These are phyloP conservation scores for Galeopterus variegatus DNA, from an alignment of 2,113 vertebrate species.

Conservation along the genomic window DNA sequence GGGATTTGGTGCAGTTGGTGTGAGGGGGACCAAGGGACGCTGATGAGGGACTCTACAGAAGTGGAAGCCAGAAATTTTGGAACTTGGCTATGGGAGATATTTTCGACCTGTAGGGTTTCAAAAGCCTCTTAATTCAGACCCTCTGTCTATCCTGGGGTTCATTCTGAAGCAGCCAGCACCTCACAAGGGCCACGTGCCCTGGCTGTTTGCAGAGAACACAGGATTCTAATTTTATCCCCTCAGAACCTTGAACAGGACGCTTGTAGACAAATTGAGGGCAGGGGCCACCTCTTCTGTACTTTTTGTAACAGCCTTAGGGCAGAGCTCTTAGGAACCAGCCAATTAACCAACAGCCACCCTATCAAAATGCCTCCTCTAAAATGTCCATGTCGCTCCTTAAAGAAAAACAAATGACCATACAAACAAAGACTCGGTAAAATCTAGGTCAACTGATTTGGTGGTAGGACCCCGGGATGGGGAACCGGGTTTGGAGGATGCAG, in stretches of 20 bases:
- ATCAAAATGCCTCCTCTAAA: background rate
- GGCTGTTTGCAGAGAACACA: background rate
- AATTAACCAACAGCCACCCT: background rate
- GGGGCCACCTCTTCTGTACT: background rate
- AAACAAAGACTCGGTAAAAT: background rate
- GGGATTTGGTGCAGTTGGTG: background rate
- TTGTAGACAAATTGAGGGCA: constrained; percentile 38
- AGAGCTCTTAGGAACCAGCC: background rate
- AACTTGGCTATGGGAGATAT: background rate
- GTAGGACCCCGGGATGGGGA: background rate
- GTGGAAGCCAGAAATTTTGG: background rate
- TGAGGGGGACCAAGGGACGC: fast-evolving
- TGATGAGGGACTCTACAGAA: fast-evolving
- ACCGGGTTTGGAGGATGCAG: fast-evolving
- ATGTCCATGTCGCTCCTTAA: background rate
- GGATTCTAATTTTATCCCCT: constrained; percentile 68
- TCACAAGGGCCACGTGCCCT: background rate
- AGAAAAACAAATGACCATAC: background rate
- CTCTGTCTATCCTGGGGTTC: background rate
- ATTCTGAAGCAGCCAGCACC: background rate
- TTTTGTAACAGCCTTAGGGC: background rate
- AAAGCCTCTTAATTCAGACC: background rate
- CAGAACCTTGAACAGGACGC: background rate
- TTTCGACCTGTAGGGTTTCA: background rate
- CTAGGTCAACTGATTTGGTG: fast-evolving